Conservation (phyloP, 2,888 invertebrate species). For the Gonocerus acuteangulatus region DNA sequence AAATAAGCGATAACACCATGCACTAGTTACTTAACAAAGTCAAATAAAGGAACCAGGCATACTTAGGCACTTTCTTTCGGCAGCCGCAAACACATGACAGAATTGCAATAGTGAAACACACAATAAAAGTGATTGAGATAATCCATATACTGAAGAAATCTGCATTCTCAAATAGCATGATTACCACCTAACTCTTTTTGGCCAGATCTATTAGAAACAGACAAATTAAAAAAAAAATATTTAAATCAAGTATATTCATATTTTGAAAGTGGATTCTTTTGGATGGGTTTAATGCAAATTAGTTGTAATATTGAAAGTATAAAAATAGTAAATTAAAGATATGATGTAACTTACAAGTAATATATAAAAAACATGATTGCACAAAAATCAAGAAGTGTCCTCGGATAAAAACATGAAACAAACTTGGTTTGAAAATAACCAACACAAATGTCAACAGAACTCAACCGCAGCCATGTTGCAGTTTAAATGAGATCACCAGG, state of each 20-base stretch:
- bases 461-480: conserved; percentile 12
- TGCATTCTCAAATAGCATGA: conserved; percentile 30
- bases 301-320: neutral
- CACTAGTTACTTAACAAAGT: conserved; percentile 8
- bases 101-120: conserved; percentile 48
- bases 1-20: neutral
- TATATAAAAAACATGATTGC: conserved; percentile 30
- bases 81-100: conserved; percentile 67
- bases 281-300: neutral
- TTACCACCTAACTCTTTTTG: conserved; percentile 26
- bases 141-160: conserved; percentile 30
- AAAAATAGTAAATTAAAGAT: neutral
- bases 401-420: conserved; percentile 3
- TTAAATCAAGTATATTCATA: neutral
- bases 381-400: neutral
- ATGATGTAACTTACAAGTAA: conserved; percentile 20
- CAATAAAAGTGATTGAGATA: conserved; percentile 26
- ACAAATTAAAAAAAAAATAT: conserved; percentile 2
- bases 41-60: conserved; percentile 35
- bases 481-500: neutral
- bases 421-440: neutral
- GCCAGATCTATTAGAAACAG: conserved; percentile 6
- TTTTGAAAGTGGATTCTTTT: neutral
- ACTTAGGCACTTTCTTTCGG: conserved; percentile 67
- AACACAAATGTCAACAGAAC: conserved; percentile 19